Conservation (phyloP, 2,797 vertebrate species). For the Chiroxiphia lanceolata region DNA sequence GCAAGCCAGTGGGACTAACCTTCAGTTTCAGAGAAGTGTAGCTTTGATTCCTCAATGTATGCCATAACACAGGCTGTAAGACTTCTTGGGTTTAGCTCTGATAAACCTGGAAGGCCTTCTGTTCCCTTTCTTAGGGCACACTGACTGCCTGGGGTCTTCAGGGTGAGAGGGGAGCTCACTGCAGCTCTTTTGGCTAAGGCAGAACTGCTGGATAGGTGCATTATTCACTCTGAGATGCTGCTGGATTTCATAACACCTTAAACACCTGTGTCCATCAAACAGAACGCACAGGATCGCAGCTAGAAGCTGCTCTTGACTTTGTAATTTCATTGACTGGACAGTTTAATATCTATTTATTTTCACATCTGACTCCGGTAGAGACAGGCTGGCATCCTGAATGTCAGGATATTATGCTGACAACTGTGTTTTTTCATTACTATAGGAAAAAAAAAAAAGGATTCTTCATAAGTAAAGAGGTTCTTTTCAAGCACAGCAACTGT, state of each 20-base stretch:
- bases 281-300: conserved; percentile 75
- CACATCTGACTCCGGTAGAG: conserved; percentile 83
- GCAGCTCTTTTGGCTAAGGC: conserved; percentile 66
- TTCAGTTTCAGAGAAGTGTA: conserved; percentile 18
- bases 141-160: background rate
- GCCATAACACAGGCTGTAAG: background rate
- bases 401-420: conserved; percentile 82
- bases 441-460: conserved; percentile 9
- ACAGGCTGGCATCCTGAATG: conserved; percentile 80
- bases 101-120: background rate
- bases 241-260: conserved; percentile 79
- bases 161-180: conserved; percentile 63
- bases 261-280: conserved; percentile 82
- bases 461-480: conserved; percentile 64
- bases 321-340: conserved; percentile 88
- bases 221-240: conserved; percentile 70
- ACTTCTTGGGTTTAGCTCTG: conserved; percentile 19
- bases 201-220: conserved; percentile 68
- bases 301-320: conserved; percentile 82
- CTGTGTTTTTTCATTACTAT: conserved; percentile 71
- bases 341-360: conserved; percentile 89
- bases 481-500: conserved; percentile 58
- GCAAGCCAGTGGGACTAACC: conserved; percentile 51
- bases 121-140: conserved; percentile 18
- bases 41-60: background rate